These are phyloP conservation scores for Ceratothoa steindachneri DNA, from an alignment of 2,888 invertebrate species.

Conservation along the genomic window DNA sequence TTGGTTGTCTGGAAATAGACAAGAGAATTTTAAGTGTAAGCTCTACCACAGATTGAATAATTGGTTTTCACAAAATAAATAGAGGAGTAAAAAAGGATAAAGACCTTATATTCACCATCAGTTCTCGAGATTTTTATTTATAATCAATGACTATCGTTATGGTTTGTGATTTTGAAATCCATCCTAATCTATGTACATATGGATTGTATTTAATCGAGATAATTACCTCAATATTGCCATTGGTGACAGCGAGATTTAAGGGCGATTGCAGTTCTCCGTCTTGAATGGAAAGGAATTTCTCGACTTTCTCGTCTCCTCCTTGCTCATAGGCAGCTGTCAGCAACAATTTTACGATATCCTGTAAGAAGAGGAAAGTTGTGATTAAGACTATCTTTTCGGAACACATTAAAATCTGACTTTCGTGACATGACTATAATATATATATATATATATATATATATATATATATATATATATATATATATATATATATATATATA, in stretches of 20 bases:
- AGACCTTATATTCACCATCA: too few species aligned
- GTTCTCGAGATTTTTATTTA: too few species aligned
- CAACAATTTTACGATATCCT: slow-evolving; percentile 43
- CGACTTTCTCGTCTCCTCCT: slow-evolving; percentile 13
- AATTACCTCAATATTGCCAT: slow-evolving; percentile 53
- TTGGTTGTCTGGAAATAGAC: slow-evolving; percentile 36
- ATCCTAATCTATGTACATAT: too few species aligned
- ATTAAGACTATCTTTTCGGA: too few species aligned
- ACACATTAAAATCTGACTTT: too few species aligned
- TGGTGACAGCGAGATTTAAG: slow-evolving; percentile 55
- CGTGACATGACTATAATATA: too few species aligned
- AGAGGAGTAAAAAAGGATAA: too few species aligned
- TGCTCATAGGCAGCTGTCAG: slow-evolving; percentile 17
- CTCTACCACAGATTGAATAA: background rate
- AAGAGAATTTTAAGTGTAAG: background rate
- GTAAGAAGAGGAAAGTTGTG: background rate
- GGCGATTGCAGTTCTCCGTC: slow-evolving; percentile 54
- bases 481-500: slow-evolving; percentile 42
- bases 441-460: too few species aligned
- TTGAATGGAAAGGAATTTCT: slow-evolving; percentile 53
- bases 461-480: background rate
- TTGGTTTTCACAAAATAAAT: too few species aligned
- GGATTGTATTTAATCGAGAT: too few species aligned
- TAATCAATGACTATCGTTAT: too few species aligned
- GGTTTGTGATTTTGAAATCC: too few species aligned